phyloP scores from a whole-genome alignment of 2,113 vertebrate genomes.

The Alaudala cheleensis region DNA sequence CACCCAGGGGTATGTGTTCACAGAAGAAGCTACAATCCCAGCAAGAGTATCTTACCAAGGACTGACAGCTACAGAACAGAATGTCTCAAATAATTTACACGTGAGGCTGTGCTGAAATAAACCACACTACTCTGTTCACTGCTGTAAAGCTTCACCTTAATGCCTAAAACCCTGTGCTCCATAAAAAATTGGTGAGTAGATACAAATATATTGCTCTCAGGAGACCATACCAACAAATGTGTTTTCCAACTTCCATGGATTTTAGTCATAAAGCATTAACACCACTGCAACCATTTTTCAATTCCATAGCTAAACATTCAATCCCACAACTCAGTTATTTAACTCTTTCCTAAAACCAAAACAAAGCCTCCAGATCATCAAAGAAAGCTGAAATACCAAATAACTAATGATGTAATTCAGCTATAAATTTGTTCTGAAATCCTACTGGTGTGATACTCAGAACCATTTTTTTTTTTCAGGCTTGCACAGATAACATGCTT shows the following conservation, averaged over 20 bases:
- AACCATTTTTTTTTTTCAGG: not conserved
- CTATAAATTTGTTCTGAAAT: not conserved
- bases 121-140: not conserved
- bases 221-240: not conserved
- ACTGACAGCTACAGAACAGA: not conserved
- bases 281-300: constrained; percentile 7
- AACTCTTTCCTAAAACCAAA: not conserved
- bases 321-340: not conserved
- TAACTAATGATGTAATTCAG: not conserved
- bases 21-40: not conserved
- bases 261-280: constrained; percentile 12
- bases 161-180: not conserved
- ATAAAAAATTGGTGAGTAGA: not conserved
- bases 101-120: not conserved
- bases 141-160: not conserved
- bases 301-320: not conserved
- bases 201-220: not conserved
- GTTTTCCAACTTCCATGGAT: not conserved
- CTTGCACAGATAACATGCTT: not conserved
- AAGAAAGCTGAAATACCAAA: not conserved
- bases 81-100: not conserved
- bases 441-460: not conserved
- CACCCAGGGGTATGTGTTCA: not conserved
- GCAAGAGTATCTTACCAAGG: not conserved
- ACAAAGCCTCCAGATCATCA: not conserved